A percentile compares a stretch with the other conserved stretches of the same genome.
Conservation (phyloP, 64 coral and sea anemone species). For the Porites lutea region DNA sequence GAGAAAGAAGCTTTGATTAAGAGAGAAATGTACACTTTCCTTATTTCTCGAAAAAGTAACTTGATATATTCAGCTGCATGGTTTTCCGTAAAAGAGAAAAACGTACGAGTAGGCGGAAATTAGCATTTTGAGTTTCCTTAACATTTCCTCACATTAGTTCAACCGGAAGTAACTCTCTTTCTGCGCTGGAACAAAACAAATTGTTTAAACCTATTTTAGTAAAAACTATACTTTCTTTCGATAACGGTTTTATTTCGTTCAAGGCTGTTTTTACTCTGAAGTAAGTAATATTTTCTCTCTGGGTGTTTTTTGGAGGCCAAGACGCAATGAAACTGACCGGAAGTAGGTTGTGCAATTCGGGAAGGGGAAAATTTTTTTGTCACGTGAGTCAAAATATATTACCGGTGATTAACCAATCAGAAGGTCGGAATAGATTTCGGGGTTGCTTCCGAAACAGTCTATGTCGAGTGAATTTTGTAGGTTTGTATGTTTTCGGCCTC, state of each 20-base stretch:
- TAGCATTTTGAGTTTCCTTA: neutral
- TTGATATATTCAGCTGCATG: neutral
- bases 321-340: slow-evolving; percentile 1
- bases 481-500: slow-evolving; percentile 46
- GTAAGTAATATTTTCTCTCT: no score
- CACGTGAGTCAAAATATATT: slow-evolving; percentile 87
- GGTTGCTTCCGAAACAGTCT: slow-evolving; percentile 74
- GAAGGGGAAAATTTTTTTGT: slow-evolving; percentile 68
- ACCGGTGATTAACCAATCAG: slow-evolving; percentile 76
- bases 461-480: slow-evolving; percentile 61
- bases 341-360: slow-evolving; percentile 55
- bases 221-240: no score
- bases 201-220: no score
- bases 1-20: neutral
- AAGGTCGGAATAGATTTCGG: slow-evolving; percentile 68
- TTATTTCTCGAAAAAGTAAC: neutral
- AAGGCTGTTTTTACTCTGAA: no score
- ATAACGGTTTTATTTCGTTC: no score
- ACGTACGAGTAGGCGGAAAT: neutral
- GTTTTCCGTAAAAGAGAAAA: neutral
- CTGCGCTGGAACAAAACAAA: no score
- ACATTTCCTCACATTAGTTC: neutral
- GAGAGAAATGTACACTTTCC: neutral
- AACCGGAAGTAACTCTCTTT: neutral
- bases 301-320: no score